Evolutionary conservation across 2,797 vertebrate genomes (phyloP), one percentile per base, ranked within the genome.

Genomic region (Graptemys geographica): DNA sequence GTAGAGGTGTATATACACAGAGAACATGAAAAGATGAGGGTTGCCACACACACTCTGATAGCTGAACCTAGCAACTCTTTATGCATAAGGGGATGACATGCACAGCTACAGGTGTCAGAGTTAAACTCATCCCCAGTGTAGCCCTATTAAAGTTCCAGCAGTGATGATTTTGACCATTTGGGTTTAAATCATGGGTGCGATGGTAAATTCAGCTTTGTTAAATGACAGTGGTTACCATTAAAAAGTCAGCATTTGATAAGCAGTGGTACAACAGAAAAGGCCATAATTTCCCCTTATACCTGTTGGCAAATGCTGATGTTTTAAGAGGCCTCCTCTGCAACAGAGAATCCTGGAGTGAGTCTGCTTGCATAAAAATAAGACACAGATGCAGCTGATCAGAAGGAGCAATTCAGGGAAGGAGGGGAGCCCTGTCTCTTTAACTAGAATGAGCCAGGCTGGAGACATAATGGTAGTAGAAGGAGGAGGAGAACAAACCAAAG

Each of bases 361-460:
- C 37, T 74, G 37, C 19, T 87, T 86, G 81, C 76, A 76, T 49
- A 86, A 37, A 59, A 92, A 86, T 27, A 82, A 90, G 59, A 15
- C 79, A 90, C 69, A 92, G 93, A 62, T 37, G 6, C 65, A 69
- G 55, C 79, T 83, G 56, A 91, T 72, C 81, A 95, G 89, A 87
- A 87, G 88, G 87, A 59, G 79, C 21, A 74, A 27, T 41, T 23
- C 41, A 74, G 41, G 65, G 31, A 49, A 4, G 0, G 15, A 52
- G 55, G 80, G 5, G 37, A 74, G 41, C 37, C 33, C 65, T 95
- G 52, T 84, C 49, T 21, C 0, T 1, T 88, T 94, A 5, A 1
- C 57, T 86, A 37, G 78, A 88, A 25, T 85, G 86, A 84, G 62
- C 81, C 62, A 76, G 91, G 56, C 62, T 84, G 47, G 56, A 57